Evolutionary conservation across 1,140 invertebrate genomes (phyloP), one percentile per base, ranked within the genome.

Genomic region (Cotesia typhae): DNA sequence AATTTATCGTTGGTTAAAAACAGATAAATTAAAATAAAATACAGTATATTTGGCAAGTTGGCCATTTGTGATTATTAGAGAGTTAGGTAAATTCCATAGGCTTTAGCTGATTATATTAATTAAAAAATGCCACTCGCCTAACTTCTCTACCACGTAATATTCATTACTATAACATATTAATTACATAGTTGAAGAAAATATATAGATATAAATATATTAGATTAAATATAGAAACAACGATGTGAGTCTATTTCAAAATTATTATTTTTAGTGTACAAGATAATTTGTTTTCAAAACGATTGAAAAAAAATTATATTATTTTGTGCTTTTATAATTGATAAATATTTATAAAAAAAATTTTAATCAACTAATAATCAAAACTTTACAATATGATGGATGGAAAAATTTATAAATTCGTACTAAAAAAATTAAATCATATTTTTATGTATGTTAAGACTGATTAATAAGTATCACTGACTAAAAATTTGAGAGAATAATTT

Each of bases 1-100:
- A 73, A 73, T 74, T 73, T 74, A 74, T 70, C 67, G 72, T 66
- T 66, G 17, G 12, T 28, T 41, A 7, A 35, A 52, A 64, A 38
- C n/a, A 9, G 3, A 12, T 12, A 64, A 64, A 37, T 64, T 64
- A 28, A 28, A 64, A 3, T 63, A 37, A 63, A 64, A 3, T 36
- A 38, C 17, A 55, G 35, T 38, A 38, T 64, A 64, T 37, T 37
- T 35, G 63, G 37, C 12, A n/a, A n/a, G 64, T 68, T 75, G 79
- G 79, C 68, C 73, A 71, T 66, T 78, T 81, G 79, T 83, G 81
- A 81, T 83, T 79, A 75, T 70, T 78, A 79, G 80, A 79, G 75
- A 76, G 76, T 80, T 83, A 76, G 76, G 76, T 74, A 79, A 70
- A 80, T 79, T 82, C 75, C 80, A 81, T 80, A 74, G 78, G 80